Base-by-base conservation (phyloP, 2,888 invertebrate species). In the Polylopha cassiicola region DNA sequence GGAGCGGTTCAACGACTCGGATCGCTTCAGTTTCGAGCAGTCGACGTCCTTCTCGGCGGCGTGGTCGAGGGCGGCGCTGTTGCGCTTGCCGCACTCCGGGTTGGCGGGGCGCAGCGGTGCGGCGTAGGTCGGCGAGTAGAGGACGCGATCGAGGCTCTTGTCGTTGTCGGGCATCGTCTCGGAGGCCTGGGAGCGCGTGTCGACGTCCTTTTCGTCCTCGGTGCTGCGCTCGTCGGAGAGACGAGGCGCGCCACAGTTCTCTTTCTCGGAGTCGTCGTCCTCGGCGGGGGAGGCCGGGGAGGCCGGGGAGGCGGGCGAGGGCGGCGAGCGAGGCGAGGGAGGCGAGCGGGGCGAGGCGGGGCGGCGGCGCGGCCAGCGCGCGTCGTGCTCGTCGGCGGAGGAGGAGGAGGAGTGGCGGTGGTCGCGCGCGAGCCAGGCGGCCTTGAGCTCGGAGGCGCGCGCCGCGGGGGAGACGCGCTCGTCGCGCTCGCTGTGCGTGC, bases 191-290 rank as follows among this genome's bases (percentile, higher is more conserved):
- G 92, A 87, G 53, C 91, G 87, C 65, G 92, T 92, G 66, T 91
- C 92, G 49, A 92, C 89, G 76, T 93, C 93, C 72, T 91, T 91
- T n/a, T n/a, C n/a, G n/a, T n/a, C n/a, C n/a, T n/a, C n/a, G n/a
- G n/a, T n/a, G n/a, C n/a, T n/a, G n/a, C n/a, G n/a, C n/a, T n/a
- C n/a, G n/a, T n/a, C n/a, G n/a, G n/a, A n/a, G n/a, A n/a, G n/a
- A n/a, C n/a, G n/a, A n/a, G 54, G 62, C 39, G 49, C 53, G 55
- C 53, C 53, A 55, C 74, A 67, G 73, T 81, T 78, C 57, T 79
- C 74, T 63, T 73, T 79, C 69, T 80, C 73, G 50, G 73, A 71
- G 73, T 81, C 82, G 68, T 76, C 75, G 50, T 55, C 44, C 60
- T 71, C 70, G 24, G 20, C 21, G 20, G 11, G 22, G 15, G 23